Evolutionary conservation across 23 tunicate genomes (phyloP).

Genomic region (Styela plicata): DNA sequence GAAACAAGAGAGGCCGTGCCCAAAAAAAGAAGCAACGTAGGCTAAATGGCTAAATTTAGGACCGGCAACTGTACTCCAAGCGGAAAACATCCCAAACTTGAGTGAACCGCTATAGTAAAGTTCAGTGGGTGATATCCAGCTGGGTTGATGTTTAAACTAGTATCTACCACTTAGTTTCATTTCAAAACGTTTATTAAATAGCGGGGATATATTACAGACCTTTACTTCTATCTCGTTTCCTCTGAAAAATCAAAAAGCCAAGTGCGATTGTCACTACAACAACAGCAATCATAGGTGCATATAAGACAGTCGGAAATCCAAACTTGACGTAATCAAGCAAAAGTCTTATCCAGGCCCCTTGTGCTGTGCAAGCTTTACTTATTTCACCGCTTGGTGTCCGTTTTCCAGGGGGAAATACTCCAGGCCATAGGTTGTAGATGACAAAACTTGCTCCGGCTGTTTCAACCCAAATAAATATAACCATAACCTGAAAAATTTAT

Average conservation of each 20-base stretch:
- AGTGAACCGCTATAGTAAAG: too few relatives aligned
- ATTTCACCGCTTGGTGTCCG: slow-evolving; percentile 10
- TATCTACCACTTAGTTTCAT: too few relatives aligned
- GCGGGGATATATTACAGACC: too few relatives aligned
- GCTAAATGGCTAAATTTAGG: too few relatives aligned
- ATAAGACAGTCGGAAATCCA: slow-evolving; percentile 3
- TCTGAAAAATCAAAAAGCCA: background rate
- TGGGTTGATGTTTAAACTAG: too few relatives aligned
- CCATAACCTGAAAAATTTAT: background rate
- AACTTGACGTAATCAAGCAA: background rate
- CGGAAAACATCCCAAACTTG: too few relatives aligned
- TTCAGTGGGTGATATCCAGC: too few relatives aligned
- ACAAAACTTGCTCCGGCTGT: slow-evolving; percentile 9
- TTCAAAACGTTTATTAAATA: too few relatives aligned
- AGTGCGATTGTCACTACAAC: slow-evolving; percentile 10
- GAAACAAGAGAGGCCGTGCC: too few relatives aligned
- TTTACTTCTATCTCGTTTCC: background rate
- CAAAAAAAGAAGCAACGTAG: too few relatives aligned
- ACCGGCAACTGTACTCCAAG: too few relatives aligned
- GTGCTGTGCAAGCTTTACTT: slow-evolving; percentile 29
- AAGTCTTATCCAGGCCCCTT: background rate
- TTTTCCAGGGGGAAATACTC: slow-evolving; percentile 24
- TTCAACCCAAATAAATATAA: slow-evolving; percentile 17
- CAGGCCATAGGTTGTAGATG: slow-evolving; percentile 20
- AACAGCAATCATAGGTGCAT: slow-evolving; percentile 14